These are phyloP conservation scores for Acipenser ruthenus DNA, from an alignment of 2,797 vertebrate genomes.

Conservation along the genomic window DNA sequence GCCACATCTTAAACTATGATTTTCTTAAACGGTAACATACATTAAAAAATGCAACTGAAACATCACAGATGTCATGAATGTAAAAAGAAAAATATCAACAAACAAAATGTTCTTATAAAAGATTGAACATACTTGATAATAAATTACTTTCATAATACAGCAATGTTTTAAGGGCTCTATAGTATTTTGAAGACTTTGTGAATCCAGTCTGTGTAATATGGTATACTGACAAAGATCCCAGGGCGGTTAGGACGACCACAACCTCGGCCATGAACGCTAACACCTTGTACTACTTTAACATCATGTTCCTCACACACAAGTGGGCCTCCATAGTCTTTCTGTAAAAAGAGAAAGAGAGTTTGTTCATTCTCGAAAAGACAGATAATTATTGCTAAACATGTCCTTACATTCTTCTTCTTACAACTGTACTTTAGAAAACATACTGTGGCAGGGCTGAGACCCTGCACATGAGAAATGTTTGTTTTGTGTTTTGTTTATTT, in stretches of 20 bases:
- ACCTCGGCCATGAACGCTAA: constrained; percentile 88
- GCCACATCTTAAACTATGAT: constrained; percentile 15
- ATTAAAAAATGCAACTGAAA: constrained; percentile 10
- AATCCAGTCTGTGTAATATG: constrained; percentile 92
- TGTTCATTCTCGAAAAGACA: no score
- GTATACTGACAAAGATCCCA: constrained; percentile 88
- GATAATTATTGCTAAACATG: no score
- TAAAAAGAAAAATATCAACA: no score
- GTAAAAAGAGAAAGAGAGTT: constrained; percentile 21
- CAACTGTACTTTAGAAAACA: no score
- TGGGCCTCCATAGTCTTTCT: constrained; percentile 93
- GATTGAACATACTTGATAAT: no score
- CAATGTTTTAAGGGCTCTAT: background rate
- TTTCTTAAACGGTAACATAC: constrained; percentile 10
- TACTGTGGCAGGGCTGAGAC: no score
- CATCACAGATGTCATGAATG: constrained; percentile 20
- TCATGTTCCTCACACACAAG: constrained; percentile 87
- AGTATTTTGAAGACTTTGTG: constrained; percentile 73
- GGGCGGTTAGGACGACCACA: constrained; percentile 86
- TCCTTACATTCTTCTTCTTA: no score
- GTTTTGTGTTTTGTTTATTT: no score
- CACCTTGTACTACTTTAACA: constrained; percentile 80
- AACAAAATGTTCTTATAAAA: no score
- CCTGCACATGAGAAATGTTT: no score
- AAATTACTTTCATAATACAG: background rate